A percentile compares a stretch with the other conserved stretches of the same genome.
Evolutionary conservation across 2,797 vertebrate genomes (phyloP).

Genomic region (Hephaestus fuliginosus): DNA sequence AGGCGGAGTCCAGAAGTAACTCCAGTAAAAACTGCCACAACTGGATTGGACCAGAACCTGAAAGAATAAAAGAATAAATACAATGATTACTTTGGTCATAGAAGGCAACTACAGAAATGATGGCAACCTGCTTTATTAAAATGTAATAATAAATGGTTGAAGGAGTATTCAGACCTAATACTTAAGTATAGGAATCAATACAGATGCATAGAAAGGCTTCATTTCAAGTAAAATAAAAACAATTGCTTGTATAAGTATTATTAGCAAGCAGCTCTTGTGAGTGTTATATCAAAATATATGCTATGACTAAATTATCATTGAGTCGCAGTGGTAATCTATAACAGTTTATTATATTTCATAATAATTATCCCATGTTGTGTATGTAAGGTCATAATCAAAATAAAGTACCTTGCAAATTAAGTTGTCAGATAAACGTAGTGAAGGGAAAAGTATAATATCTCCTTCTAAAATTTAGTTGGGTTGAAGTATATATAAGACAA

Average conservation of each 20-base stretch:
- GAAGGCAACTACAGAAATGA: background rate
- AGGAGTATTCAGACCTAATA: background rate
- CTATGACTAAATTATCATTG: background rate
- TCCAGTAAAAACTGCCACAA: constrained; percentile 93
- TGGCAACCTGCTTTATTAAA: background rate
- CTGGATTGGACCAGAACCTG: constrained; percentile 92
- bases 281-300: background rate
- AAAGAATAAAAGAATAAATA: background rate
- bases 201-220: background rate
- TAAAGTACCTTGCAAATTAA: background rate
- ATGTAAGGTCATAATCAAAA: background rate
- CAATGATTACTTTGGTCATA: background rate
- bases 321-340: background rate
- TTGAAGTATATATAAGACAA: background rate
- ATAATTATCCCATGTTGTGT: background rate
- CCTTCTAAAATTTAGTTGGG: background rate
- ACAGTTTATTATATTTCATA: background rate
- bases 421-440: background rate
- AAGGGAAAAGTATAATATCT: background rate
- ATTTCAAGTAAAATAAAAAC: background rate
- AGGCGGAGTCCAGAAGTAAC: constrained; percentile 89
- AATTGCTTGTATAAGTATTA: background rate
- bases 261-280: too few relatives aligned
- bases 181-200: background rate
- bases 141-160: background rate